A percentile compares a stretch with the other conserved stretches of the same genome.
Evolutionary conservation across 2,113 vertebrate species (phyloP).

Genomic region (Odontesthes bonariensis): DNA sequence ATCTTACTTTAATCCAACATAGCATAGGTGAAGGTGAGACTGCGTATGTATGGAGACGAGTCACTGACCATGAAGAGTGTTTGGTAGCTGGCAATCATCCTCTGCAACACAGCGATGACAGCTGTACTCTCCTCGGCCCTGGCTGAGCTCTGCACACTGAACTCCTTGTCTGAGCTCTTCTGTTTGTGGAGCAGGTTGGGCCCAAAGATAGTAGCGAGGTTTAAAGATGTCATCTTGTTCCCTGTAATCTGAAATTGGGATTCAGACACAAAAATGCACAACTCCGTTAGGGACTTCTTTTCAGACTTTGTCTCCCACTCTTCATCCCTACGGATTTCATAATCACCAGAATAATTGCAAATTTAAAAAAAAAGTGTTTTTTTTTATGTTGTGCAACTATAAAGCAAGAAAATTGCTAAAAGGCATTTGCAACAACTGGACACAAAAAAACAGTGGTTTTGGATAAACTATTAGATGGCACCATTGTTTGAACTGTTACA

Average conservation of each 20-base stretch:
- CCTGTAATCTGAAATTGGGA: slow-evolving; percentile 85
- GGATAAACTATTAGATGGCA: too few relatives aligned
- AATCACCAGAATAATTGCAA: too few relatives aligned
- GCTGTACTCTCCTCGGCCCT: slow-evolving; percentile 94
- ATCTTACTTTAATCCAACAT: slow-evolving; percentile 14
- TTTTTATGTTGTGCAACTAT: background rate
- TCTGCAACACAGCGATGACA: slow-evolving; percentile 92
- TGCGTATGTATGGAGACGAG: too few relatives aligned
- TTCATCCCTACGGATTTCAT: background rate
- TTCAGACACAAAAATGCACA: background rate
- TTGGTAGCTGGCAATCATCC: slow-evolving; percentile 92
- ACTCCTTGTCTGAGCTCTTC: slow-evolving; percentile 95
- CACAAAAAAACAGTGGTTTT: too few relatives aligned
- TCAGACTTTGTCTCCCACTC: background rate
- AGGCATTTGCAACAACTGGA: too few relatives aligned
- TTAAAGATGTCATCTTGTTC: slow-evolving; percentile 96
- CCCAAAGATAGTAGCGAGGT: slow-evolving; percentile 96
- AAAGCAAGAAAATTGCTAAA: too few relatives aligned
- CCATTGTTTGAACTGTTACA: too few relatives aligned
- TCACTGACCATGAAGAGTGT: slow-evolving; percentile 90
- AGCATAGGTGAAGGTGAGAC: background rate
- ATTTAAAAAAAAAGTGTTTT: background rate
- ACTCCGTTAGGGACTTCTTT: background rate
- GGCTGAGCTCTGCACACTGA: slow-evolving; percentile 93
- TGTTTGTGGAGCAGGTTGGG: slow-evolving; percentile 95